Percentiles rank a stretch among this genome's conserved stretches.
Conservation (phyloP, 2,888 invertebrate genomes). For the Eledona agricola region DNA sequence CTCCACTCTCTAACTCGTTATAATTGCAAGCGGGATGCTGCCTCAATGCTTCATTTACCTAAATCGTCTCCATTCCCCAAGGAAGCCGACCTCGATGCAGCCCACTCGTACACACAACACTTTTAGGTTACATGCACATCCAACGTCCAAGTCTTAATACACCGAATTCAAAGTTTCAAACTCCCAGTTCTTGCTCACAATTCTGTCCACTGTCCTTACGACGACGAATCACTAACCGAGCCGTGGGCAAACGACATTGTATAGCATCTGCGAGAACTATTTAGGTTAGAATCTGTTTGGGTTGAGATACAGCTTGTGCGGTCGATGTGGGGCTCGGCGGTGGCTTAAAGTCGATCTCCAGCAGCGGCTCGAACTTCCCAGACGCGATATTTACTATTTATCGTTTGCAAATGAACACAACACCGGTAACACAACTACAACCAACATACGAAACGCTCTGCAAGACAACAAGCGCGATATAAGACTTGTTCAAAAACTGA, state of each 20-base stretch:
- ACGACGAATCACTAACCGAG: conserved; percentile 3
- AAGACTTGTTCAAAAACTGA: conserved; percentile 37
- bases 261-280: conserved; percentile 31
- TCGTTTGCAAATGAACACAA: conserved; percentile 30
- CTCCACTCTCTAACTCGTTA: not conserved
- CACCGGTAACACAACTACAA: conserved; percentile 31
- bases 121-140: conserved; percentile 30
- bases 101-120: conserved; percentile 31
- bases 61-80: conserved; percentile 28
- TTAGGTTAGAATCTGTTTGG: conserved; percentile 33
- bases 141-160: not conserved
- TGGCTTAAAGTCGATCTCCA: conserved; percentile 5
- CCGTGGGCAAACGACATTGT: conserved; percentile 17
- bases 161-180: too few relatives aligned
- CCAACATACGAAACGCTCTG: conserved; percentile 26
- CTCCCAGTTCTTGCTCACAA: conserved; percentile 11
- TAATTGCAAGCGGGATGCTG: conserved; percentile 4
- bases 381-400: conserved; percentile 8
- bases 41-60: conserved; percentile 22
- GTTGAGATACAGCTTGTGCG: conserved; percentile 13
- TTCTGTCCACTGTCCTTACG: conserved; percentile 8
- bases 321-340: conserved; percentile 11
- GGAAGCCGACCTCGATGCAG: conserved; percentile 29
- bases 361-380: conserved; percentile 1
- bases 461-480: conserved; percentile 34